phyloP scores from a whole-genome alignment of 2,113 vertebrate genomes.

The Arizona elegans region DNA sequence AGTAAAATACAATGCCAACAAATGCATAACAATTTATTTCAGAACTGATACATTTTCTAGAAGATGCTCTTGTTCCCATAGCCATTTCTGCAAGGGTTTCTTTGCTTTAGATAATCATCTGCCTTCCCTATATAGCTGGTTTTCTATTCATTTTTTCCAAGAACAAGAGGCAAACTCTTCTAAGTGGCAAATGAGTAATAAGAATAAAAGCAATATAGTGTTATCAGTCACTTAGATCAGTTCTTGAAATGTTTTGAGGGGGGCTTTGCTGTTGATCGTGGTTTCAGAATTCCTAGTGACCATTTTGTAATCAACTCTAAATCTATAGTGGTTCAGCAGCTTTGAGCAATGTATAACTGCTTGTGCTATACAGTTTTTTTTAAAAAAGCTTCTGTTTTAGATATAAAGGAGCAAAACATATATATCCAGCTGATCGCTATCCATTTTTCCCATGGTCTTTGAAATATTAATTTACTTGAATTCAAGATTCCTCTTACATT shows the following conservation, averaged over 20 bases:
- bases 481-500: neutral
- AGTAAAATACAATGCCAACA: neutral
- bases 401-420: neutral
- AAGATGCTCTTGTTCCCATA: neutral
- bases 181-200: neutral
- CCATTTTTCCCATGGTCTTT: neutral
- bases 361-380: neutral
- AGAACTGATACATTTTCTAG: neutral
- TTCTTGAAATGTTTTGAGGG: neutral
- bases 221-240: neutral
- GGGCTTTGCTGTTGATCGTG: neutral
- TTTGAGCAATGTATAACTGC: neutral
- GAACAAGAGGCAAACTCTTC: neutral
- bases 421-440: neutral
- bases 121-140: neutral
- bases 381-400: neutral
- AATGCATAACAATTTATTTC: neutral
- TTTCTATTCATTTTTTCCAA: neutral
- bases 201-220: neutral
- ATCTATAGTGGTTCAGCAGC: neutral
- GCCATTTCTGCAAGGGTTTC: neutral
- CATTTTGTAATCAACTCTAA: neutral
- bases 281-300: neutral
- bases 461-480: neutral
- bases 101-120: neutral